Evolutionary conservation across 35 echinoderm and acorn worm genomes (phyloP).

Genomic region (Strongylocentrotus purpuratus): DNA sequence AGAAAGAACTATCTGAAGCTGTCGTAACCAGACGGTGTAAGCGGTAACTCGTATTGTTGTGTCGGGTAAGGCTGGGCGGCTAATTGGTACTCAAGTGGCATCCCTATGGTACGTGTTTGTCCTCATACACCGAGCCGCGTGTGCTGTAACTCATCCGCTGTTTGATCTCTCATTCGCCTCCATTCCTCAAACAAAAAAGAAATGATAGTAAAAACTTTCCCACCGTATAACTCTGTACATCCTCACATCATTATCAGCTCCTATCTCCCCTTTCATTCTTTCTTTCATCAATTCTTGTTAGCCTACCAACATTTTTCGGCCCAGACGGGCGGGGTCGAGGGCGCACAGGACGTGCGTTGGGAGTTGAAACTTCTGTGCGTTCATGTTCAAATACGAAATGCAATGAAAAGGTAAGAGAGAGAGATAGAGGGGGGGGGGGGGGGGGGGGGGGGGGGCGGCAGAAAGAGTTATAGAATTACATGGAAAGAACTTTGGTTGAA

Average conservation of each 20-base stretch:
- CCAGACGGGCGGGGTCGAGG: not conserved
- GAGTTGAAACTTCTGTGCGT: conserved; percentile 3
- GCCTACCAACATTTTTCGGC: not conserved
- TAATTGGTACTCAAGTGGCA: not conserved
- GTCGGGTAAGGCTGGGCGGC: not conserved
- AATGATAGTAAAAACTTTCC: conserved; percentile 13
- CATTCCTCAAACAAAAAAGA: not conserved
- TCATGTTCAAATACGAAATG: no score
- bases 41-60: not conserved
- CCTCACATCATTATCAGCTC: not conserved
- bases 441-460: no score
- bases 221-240: not conserved
- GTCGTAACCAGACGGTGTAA: not conserved
- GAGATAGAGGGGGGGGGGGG: no score
- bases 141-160: not conserved
- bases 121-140: not conserved
- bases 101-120: not conserved
- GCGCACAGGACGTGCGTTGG: not conserved
- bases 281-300: conserved; percentile 2
- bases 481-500: not conserved
- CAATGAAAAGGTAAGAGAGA: no score
- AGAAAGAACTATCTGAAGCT: not conserved
- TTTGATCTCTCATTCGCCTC: not conserved
- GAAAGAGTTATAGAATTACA: no score
- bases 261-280: not conserved